Base-by-base conservation (phyloP, 2,888 invertebrate genomes). In the Tetramorium bicarinatum region DNA sequence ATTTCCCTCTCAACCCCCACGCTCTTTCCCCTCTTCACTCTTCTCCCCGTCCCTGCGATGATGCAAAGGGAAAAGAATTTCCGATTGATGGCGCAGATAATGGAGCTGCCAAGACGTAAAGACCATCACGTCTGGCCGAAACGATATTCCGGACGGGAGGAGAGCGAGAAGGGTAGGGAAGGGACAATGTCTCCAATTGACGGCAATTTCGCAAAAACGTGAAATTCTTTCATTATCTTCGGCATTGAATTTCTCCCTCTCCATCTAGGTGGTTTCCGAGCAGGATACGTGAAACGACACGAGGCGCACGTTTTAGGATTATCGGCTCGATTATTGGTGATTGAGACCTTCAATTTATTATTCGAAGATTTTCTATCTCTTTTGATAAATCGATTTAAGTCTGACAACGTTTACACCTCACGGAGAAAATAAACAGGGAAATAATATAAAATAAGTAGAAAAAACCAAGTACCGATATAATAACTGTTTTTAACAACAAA, bases 61-160 rank as follows among this genome's bases (percentile, higher is more conserved):
- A 88, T 74, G 86, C 81, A 82, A 82, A 86, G 86, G 83, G 69
- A 86, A 76, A 84, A 87, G 89, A 91, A 87, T 88, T 87, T 84
- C 54, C 90, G 89, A 90, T 91, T 89, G 91, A 90, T 90, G 85
- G 86, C 66, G 71, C 76, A 88, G 91, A 90, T 90, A 90, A 90
- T 90, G 88, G 88, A 87, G 86, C 90, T 90, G 89, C 90, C 90
- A 90, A 84, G 85, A 88, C 83, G 80, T 87, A 84, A 85, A 87
- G 86, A 87, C 84, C 81, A 85, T 85, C 87, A 85, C 79, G 90
- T 90, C 83, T 83, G 64, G 64, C 56, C 72, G 82, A 86, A 90
- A 89, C 87, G 85, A 67, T 83, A 87, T 66, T 80, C 79, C 83
- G 83, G 75, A 66, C 56, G 75, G 72, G 56, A 47, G 34, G 64